Evolutionary conservation across 2,888 invertebrate species (phyloP).

Genomic region (Strigamia maritima): DNA sequence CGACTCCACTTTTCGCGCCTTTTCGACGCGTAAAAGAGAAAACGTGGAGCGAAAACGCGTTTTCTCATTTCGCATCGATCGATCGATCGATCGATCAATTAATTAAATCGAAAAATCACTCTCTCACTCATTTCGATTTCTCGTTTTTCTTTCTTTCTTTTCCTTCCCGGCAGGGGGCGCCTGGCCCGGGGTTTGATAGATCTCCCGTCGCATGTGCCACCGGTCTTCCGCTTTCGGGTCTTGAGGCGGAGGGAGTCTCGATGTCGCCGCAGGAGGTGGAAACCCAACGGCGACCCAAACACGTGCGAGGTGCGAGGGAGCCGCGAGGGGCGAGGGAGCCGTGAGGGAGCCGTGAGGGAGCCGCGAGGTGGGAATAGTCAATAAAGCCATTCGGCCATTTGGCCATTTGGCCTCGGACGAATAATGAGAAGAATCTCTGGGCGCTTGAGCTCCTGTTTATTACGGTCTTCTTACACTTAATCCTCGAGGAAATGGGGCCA

Average conservation of each 20-base stretch:
- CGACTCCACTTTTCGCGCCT: conserved; percentile 5
- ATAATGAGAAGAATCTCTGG: conserved; percentile 26
- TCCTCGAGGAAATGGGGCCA: conserved; percentile 32
- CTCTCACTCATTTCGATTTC: not conserved
- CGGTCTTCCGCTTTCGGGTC: not conserved
- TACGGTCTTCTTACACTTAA: conserved; percentile 12
- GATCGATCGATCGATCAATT: not conserved
- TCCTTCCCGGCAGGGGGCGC: not conserved
- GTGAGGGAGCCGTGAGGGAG: not conserved
- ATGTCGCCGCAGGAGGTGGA: not conserved
- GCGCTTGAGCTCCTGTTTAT: conserved; percentile 27
- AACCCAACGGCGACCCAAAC: no score
- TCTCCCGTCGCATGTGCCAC: not conserved
- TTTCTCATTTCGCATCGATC: not conserved
- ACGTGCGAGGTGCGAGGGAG: no score
- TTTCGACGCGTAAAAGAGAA: not conserved
- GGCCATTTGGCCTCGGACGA: conserved; percentile 5
- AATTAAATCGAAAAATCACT: not conserved
- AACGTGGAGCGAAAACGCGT: not conserved
- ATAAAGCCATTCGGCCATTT: conserved; percentile 15
- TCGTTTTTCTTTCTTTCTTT: not conserved
- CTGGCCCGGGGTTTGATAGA: not conserved
- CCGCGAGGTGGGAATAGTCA: conserved; percentile 7
- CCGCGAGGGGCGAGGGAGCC: no score
- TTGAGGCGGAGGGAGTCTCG: not conserved